These are phyloP conservation scores for Myotis findleyi DNA, from an alignment of 2,797 vertebrate genomes.

Conservation along the genomic window DNA sequence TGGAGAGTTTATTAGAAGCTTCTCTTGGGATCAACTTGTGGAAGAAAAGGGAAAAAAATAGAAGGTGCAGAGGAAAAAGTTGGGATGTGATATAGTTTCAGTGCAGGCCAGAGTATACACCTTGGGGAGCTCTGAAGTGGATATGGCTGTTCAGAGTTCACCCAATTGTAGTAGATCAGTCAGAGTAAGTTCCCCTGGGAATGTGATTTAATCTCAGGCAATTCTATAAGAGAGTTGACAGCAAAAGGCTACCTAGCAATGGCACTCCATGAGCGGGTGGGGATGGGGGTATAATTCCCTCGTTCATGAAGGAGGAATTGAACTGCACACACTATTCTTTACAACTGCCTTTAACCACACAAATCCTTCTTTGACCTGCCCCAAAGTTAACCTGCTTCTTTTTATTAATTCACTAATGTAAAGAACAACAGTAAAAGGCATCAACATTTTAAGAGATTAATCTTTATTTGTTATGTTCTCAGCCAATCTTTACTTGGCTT, in stretches of 20 bases:
- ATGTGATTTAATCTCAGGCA: not conserved
- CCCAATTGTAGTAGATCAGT: not conserved
- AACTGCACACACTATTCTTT: not conserved
- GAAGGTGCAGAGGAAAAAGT: not conserved
- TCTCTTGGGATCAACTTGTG: not conserved
- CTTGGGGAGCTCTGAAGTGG: not conserved
- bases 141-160: not conserved
- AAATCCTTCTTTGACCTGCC: not conserved
- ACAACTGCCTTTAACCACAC: not conserved
- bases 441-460: not conserved
- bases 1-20: not conserved
- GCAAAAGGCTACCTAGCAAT: not conserved
- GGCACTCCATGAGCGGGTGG: no score
- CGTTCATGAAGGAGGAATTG: not conserved
- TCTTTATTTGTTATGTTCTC: not conserved
- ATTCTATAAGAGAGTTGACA: not conserved
- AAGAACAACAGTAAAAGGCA: not conserved
- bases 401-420: not conserved
- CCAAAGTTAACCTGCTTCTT: not conserved
- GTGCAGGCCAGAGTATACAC: not conserved
- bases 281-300: not conserved
- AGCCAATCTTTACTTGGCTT: not conserved
- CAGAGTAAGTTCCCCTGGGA: not conserved
- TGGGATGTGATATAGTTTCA: not conserved
- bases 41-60: not conserved